Percentiles rank a stretch among this genome's conserved stretches.
These are phyloP conservation scores for Stictonetta naevosa DNA, from an alignment of 2,113 vertebrate genomes.

Conservation along the genomic window DNA sequence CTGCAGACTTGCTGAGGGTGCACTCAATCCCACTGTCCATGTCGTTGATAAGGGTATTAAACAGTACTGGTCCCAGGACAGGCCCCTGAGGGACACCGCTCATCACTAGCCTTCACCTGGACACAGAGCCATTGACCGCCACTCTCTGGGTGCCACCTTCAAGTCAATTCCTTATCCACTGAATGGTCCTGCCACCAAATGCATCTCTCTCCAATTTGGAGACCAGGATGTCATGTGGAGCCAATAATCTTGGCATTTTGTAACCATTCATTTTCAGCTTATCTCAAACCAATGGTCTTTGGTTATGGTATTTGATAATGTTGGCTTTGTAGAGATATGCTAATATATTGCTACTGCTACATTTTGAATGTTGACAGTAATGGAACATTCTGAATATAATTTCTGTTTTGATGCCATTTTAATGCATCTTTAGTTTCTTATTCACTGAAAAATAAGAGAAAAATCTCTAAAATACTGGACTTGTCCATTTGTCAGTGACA, in stretches of 20 bases:
- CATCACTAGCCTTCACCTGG: too few species aligned
- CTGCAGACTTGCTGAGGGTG: too few species aligned
- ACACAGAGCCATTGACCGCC: too few species aligned
- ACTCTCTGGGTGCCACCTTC: too few species aligned
- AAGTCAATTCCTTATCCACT: too few species aligned
- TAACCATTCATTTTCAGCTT: not conserved
- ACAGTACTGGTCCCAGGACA: too few species aligned
- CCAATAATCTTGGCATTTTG: not conserved
- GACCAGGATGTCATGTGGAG: too few species aligned
- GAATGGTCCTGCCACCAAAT: too few species aligned
- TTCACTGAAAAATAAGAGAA: not conserved
- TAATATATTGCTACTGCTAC: not conserved
- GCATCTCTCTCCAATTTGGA: too few species aligned
- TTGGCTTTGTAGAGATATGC: not conserved
- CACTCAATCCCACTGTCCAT: too few species aligned
- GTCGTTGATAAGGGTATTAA: too few species aligned
- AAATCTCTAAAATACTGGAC: not conserved
- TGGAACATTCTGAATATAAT: not conserved
- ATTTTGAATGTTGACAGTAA: not conserved
- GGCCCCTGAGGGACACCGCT: too few species aligned
- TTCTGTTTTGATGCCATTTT: not conserved
- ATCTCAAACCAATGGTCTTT: not conserved
- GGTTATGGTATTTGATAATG: not conserved
- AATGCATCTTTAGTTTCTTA: not conserved
- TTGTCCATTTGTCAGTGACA: not conserved